These are phyloP conservation scores for Ptychoptera albimana DNA, from an alignment of 2,888 invertebrate species.

Conservation along the genomic window DNA sequence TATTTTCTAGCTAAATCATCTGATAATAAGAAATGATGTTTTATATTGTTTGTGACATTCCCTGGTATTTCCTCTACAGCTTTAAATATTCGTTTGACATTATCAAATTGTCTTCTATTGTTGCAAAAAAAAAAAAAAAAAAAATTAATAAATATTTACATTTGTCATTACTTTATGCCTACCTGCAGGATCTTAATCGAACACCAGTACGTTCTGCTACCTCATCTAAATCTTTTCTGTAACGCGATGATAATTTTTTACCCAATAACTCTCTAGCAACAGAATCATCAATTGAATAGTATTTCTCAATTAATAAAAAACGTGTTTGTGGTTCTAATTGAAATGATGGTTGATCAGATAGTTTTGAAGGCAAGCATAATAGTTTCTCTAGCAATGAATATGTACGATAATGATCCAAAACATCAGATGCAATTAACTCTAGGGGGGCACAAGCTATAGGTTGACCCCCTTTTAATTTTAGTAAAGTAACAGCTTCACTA, in stretches of 20 bases:
- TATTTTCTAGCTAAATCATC: constrained; percentile 78
- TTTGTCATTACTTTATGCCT: constrained; percentile 6
- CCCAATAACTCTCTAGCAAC: constrained; percentile 84
- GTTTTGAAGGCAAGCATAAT: constrained; percentile 66
- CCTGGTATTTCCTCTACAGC: constrained; percentile 84
- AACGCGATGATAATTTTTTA: constrained; percentile 77
- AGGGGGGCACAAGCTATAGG: constrained; percentile 51
- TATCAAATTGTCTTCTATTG: constrained; percentile 74
- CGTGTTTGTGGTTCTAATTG: constrained; percentile 78
- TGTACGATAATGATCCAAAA: constrained; percentile 78
- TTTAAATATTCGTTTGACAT: constrained; percentile 83
- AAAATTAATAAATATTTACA: background rate
- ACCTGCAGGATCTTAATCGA: constrained; percentile 54
- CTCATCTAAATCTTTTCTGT: constrained; percentile 87
- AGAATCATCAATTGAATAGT: constrained; percentile 78
- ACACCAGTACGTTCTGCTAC: constrained; percentile 64
- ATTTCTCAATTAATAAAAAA: constrained; percentile 80
- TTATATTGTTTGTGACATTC: constrained; percentile 69
- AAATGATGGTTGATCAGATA: constrained; percentile 78
- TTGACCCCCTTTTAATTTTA: constrained; percentile 61
- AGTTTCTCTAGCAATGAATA: constrained; percentile 75
- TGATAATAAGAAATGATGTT: constrained; percentile 62
- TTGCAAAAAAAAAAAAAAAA: constrained; percentile 23
- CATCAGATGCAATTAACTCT: constrained; percentile 83
- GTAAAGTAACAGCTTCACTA: constrained; percentile 65